Evolutionary conservation across 2,888 invertebrate species (phyloP).

Genomic region (Aspidapion aeneum): DNA sequence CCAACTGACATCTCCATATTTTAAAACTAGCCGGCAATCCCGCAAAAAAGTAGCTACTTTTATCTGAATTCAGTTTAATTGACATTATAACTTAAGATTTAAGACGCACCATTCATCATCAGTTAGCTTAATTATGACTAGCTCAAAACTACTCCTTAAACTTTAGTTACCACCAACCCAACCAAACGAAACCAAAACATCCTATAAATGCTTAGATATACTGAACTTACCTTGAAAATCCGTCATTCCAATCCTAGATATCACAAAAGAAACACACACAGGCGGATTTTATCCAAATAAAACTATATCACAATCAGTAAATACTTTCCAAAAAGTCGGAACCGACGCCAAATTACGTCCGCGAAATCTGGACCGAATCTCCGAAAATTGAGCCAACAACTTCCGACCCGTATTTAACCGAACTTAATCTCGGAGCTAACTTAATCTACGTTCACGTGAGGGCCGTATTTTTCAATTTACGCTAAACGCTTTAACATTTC

Average conservation of each 20-base stretch:
- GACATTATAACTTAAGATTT: too few species aligned
- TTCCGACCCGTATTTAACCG: background rate
- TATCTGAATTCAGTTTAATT: too few species aligned
- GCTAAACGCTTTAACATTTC: background rate
- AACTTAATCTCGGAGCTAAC: background rate
- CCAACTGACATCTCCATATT: too few species aligned
- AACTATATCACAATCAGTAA: background rate
- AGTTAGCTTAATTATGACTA: too few species aligned
- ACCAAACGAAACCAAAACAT: too few species aligned
- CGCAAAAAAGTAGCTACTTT: too few species aligned
- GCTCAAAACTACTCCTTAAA: too few species aligned
- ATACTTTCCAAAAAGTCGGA: background rate
- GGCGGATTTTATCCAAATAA: background rate
- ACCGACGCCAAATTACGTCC: background rate
- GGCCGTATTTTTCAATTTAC: background rate
- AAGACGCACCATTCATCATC: too few species aligned
- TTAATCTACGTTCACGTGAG: background rate
- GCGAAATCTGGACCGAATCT: background rate
- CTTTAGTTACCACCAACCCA: too few species aligned
- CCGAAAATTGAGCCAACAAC: background rate
- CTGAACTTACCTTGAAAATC: background rate
- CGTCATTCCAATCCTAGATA: background rate
- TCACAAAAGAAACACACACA: background rate
- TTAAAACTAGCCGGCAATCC: too few species aligned
- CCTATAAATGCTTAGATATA: too few species aligned